A percentile compares a stretch with the other conserved stretches of the same genome.
Conservation (phyloP, 1,140 invertebrate genomes). For the Chlorops oryzae region DNA sequence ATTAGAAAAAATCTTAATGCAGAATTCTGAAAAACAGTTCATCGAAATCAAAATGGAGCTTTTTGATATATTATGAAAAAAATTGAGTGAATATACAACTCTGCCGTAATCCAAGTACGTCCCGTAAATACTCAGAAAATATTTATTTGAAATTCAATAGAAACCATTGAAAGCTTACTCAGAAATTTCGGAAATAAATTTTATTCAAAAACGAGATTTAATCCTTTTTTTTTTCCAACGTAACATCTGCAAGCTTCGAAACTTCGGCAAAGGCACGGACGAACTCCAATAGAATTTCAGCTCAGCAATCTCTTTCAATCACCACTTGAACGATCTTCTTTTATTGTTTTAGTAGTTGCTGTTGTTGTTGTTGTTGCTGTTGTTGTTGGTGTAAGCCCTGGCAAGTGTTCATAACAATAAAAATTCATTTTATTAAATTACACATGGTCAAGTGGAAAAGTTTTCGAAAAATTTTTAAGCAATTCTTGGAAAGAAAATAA, state of each 20-base stretch:
- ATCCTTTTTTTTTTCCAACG: neutral
- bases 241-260: neutral
- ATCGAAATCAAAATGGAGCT: too few relatives aligned
- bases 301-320: too few relatives aligned
- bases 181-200: neutral
- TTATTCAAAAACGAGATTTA: neutral
- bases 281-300: neutral
- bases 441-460: conserved; percentile 12
- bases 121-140: too few relatives aligned
- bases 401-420: conserved; percentile 44
- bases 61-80: too few relatives aligned
- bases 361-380: neutral
- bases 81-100: too few relatives aligned
- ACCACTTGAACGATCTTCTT: neutral
- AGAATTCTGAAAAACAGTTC: too few relatives aligned
- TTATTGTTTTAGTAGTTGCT: neutral
- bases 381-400: neutral
- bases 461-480: too few relatives aligned
- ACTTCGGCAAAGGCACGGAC: neutral
- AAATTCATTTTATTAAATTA: conserved; percentile 47
- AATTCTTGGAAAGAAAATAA: too few relatives aligned
- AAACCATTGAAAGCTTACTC: neutral
- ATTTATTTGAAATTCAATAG: neutral
- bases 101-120: too few relatives aligned
- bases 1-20: too few relatives aligned